Evolutionary conservation across 2,113 vertebrate species (phyloP), one percentile per base, ranked within the genome.

Genomic region (Erinaceus europaeus): DNA sequence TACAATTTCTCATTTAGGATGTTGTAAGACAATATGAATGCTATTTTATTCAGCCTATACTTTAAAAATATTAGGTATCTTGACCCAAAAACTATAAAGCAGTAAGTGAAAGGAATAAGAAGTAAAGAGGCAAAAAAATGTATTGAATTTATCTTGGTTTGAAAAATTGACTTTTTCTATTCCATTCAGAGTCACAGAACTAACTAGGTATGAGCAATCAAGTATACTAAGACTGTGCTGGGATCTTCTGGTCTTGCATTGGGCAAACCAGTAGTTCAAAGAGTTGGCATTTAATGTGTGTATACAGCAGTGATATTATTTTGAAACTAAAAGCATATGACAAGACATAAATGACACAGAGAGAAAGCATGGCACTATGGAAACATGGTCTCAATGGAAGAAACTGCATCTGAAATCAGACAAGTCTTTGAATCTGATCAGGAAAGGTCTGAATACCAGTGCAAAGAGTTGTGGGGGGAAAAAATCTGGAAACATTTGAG

Each of bases 41-140:
- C 62, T 76, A 79, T 74, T 90, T 74, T 86, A 71, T 90, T 74
- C 76, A 83, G 75, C 12, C n/a, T n/a, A 88, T 29, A 40, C 36
- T 89, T 84, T 27, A 7, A 84, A 89, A 86, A 89, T 76, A 69
- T 73, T 38, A 85, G 27, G 5, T 52, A 36, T 9, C 80, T 40
- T 52, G 38, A 5, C 12, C 48, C 32, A 84, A 83, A 64, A 4
- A 36, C 3, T 40, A 57, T 57, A 86, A 93, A 36, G 62, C 12
- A 55, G 32, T 87, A 65, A 80, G 25, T 52, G 20, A 84, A 77
- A 69, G 6, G 14, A 68, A 57, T 27, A 61, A 32, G 59, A 34
- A 67, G 34, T 18, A 23, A 10, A 62, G 40, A 27, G 4, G 23
- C 1, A 25, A 23, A 44, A 15, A 6, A 5, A 59, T 29, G 3